Base-by-base conservation (phyloP, 2,888 invertebrate genomes). In the Portevinia maculata region DNA sequence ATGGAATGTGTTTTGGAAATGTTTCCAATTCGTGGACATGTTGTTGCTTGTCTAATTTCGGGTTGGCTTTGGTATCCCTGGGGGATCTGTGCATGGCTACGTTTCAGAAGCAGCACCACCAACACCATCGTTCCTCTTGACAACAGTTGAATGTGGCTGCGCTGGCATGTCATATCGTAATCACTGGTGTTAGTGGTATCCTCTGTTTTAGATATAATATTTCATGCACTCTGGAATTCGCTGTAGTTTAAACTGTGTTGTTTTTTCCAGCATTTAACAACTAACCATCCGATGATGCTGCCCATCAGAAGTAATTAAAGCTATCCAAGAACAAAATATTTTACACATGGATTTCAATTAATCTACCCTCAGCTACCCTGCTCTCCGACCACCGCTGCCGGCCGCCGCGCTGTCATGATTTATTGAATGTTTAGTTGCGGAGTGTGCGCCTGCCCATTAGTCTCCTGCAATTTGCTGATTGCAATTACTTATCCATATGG, bases 11-110 rank as follows among this genome's bases (percentile, higher is more conserved):
- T 67, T 83, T 28, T 78, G 83, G 67, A 83, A 78, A 83, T 83
- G 83, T 83, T 78, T 78, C 78, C 83, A 67, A 83, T 73, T 78
- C 83, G 78, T 73, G 71, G 78, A 78, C 83, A 78, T 55, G 78
- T 78, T 78, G 67, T 78, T 67, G 78, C 60, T 83, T 73, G 55
- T 67, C 67, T 83, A 78, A 78, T 73, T 78, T 71, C 53, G 78
- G 32, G 53, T 57, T 76, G 44, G n/a, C 76, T 81, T 60, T 65
- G 52, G 62, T 67, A 44, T 83, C 73, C 78, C 78, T 39, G 59
- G 65, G 24, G 78, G 83, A 73, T 41, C 28, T 62, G 37, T 57
- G 17, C 30, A 19, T 44, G 30, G 69, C 48, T 32, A 81, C 64
- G 76, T 65, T 71, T 64, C 70, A 70, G 39, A 50, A 52, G 9